Evolutionary conservation across 2,797 vertebrate genomes (phyloP).

Genomic region (Alosa sapidissima): DNA sequence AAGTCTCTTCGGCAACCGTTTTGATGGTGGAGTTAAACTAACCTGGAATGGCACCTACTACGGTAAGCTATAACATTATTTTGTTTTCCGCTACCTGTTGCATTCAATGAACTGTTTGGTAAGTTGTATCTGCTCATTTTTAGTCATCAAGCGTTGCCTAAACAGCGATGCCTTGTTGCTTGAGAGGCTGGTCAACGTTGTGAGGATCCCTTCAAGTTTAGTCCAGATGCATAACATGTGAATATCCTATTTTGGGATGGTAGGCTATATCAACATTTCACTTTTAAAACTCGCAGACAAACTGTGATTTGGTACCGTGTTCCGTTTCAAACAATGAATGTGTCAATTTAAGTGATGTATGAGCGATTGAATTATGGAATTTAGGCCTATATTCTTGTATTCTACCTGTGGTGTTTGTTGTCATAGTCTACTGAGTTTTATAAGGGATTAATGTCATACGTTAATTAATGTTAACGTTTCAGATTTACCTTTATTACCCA

Average conservation of each 20-base stretch:
- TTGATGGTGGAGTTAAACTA: constrained; percentile 42
- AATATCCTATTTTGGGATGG: neutral
- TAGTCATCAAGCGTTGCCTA: neutral
- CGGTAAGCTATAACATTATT: constrained; percentile 39
- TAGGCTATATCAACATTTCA: neutral
- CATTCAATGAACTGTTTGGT: neutral
- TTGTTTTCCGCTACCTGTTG: neutral
- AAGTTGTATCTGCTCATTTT: neutral
- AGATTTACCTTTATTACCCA: neutral
- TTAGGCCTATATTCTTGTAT: neutral
- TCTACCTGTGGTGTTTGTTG: neutral
- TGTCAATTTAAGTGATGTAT: neutral
- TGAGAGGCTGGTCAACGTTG: neutral
- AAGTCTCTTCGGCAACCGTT: constrained; percentile 41
- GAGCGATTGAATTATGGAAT: neutral
- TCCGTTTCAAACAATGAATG: neutral
- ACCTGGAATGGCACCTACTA: constrained; percentile 56
- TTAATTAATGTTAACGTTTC: neutral
- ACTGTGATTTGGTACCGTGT: neutral
- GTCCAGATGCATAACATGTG: neutral
- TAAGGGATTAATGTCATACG: neutral
- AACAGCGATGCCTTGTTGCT: neutral
- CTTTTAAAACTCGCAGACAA: neutral
- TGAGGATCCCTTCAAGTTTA: neutral
- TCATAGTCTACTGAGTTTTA: neutral